Conservation (phyloP, 1,140 invertebrate genomes). For the Portunus trituberculatus region DNA sequence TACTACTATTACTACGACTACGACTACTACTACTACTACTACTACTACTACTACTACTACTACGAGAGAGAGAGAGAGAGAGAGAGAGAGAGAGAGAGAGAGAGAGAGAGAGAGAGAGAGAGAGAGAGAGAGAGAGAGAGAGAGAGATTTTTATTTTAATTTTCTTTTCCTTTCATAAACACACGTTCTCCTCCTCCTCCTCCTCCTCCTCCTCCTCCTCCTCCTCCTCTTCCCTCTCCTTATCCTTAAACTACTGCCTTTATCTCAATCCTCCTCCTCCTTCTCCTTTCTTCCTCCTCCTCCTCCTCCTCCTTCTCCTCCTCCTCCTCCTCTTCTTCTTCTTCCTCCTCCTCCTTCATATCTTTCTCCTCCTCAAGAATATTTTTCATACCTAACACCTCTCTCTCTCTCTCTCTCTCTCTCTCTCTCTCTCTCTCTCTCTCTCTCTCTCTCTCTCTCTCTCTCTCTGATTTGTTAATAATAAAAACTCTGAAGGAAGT, state of each 20-base stretch:
- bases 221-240: not conserved
- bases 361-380: too few relatives aligned
- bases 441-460: constrained; percentile 52
- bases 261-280: not conserved
- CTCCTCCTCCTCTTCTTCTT: not conserved
- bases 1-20: too few relatives aligned
- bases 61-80: constrained; percentile 38
- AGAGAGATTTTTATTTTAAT: not conserved
- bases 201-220: not conserved
- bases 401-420: constrained; percentile 48
- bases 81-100: constrained; percentile 45
- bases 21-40: not conserved
- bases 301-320: constrained; percentile 27
- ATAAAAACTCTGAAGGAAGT: too few relatives aligned
- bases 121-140: constrained; percentile 17
- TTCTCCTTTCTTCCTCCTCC: constrained; percentile 1
- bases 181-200: not conserved
- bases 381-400: not conserved
- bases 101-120: constrained; percentile 45
- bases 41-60: not conserved
- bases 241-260: not conserved
- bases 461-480: constrained; percentile 7
- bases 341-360: not conserved
- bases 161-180: not conserved
- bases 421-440: constrained; percentile 52